Evolutionary conservation across 2,113 vertebrate genomes (phyloP), one percentile per base, ranked within the genome.

Genomic region (Esox niger): DNA sequence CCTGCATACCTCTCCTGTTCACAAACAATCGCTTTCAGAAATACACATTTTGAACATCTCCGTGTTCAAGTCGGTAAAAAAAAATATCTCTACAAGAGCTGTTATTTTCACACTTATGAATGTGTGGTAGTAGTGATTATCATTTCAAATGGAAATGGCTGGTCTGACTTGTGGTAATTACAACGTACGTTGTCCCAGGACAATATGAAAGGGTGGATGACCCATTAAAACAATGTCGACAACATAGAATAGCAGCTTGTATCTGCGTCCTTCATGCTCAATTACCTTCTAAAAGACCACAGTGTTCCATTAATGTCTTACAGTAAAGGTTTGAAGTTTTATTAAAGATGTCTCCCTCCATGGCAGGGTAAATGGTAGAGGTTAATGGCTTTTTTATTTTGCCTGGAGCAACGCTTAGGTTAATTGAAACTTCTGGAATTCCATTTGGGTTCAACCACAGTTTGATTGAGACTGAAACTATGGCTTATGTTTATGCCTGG

Each of bases 261-360:
- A 57, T 70, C 66, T 76, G 79, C 79, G 59, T 76, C 73, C 73
- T 74, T 47, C 64, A 82, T 69, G 79, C 78, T 80, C 76, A 69
- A 75, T 86, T 88, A 83, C 74, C 71, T 35, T 38, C 1, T 31
- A 55, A 74, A 77, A 79, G 58, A 13, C 35, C 11, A 59, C 67
- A 57, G 33, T 35, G 25, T 63, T 46, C 52, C 32, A 32, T 32
- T 79, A 65, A 80, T 74, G 77, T 21, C 62, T 62, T 21, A 64
- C 57, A 57, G 67, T 66, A 66, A 77, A 70, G 47, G 17, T 17
- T 68, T 69, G 20, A 43, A 30, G 60, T 56, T 65, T 54, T 66
- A 70, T 58, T 54, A 56, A 31, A 20, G 60, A 29, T 59, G 62
- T 62, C 52, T 25, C 76, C 21, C 52, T 30, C 49, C 30, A 25